Percentiles rank a stretch among this genome's conserved stretches.
Evolutionary conservation across 2,797 vertebrate species (phyloP).

Genomic region (Poeciliopsis paucimaculata): DNA sequence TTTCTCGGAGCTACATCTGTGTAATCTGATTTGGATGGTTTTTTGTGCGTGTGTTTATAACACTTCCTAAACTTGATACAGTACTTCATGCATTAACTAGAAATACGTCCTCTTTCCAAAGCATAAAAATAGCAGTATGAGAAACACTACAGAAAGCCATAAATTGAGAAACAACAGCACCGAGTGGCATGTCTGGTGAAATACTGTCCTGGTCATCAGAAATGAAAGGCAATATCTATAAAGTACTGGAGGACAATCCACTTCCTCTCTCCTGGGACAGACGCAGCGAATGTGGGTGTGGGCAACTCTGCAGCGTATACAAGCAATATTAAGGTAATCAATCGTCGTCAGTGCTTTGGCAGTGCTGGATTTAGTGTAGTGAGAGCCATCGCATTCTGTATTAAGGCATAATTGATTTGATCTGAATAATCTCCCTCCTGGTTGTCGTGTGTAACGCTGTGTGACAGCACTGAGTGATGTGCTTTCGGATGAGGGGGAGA

Average conservation of each 20-base stretch:
- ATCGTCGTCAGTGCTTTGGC: constrained; percentile 80
- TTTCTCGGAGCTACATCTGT: constrained; percentile 16
- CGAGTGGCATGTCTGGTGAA: constrained; percentile 42
- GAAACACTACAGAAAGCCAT: constrained; percentile 22
- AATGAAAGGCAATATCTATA: constrained; percentile 75
- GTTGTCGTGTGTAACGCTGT: constrained; percentile 81
- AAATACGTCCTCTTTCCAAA: constrained; percentile 16
- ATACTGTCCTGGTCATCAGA: constrained; percentile 64
- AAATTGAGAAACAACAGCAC: constrained; percentile 48
- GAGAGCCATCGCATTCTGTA: constrained; percentile 78
- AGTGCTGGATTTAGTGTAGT: constrained; percentile 78
- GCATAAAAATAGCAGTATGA: constrained; percentile 26
- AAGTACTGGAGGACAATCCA: constrained; percentile 66
- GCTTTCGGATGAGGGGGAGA: constrained; percentile 63
- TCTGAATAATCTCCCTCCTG: constrained; percentile 83
- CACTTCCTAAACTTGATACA: constrained; percentile 38
- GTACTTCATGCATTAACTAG: constrained; percentile 11
- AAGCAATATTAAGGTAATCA: constrained; percentile 81
- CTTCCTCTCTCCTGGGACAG: constrained; percentile 68
- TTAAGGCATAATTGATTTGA: constrained; percentile 87
- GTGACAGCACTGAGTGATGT: constrained; percentile 84
- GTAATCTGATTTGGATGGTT: constrained; percentile 42
- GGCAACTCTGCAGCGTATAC: constrained; percentile 63
- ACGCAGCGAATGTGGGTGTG: constrained; percentile 46
- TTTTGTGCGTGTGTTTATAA: constrained; percentile 4